Base-by-base conservation (phyloP, 2,113 vertebrate species). In the Indri indri region DNA sequence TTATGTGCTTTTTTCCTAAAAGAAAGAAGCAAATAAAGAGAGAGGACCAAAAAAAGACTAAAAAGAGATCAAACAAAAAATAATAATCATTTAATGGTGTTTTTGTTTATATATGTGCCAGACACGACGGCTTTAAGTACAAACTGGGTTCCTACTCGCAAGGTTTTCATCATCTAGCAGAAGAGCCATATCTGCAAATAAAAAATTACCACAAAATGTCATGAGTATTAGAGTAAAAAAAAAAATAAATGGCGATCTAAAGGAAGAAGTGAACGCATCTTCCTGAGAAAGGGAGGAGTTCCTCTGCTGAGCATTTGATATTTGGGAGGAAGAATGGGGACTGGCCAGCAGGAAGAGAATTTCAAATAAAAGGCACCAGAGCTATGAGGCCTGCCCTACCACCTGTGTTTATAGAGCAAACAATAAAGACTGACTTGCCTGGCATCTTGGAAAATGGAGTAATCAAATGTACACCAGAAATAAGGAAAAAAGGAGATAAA, bases 51-150 rank as follows among this genome's bases (percentile, higher is more conserved):
- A 9, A 9, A 42, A 74, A 63, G 23, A n/a, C 25, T 42, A 85
- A 63, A 74, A 88, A 65, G 76, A 79, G 70, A 89, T 66, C 23
- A 82, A 91, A 76, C 4, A 65, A 91, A 81, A 96, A 91, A 79
- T 42, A 94, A 61, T 25, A 90, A 66, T 9, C 17, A 76, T 42
- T 34, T 54, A 20, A n/a, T 5, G 14, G 57, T 7, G 73, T 87
- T n/a, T 27, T 6, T 18, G 47, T 50, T 71, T 74, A 65, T 13
- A 3, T 18, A 37, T 27, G 27, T 57, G 32, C 54, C 61, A 80
- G 59, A 85, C 50, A 52, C 50, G 14, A 50, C 3, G 8, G 34
- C 65, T 18, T n/a, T 77, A 37, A 65, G 32, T 23, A 81, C 32
- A 61, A 65, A 63, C 5, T 59, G 32, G 17, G 59, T 71, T 57